Conservation (phyloP, 2,797 vertebrate genomes). For the Chiloscyllium punctatum region DNA sequence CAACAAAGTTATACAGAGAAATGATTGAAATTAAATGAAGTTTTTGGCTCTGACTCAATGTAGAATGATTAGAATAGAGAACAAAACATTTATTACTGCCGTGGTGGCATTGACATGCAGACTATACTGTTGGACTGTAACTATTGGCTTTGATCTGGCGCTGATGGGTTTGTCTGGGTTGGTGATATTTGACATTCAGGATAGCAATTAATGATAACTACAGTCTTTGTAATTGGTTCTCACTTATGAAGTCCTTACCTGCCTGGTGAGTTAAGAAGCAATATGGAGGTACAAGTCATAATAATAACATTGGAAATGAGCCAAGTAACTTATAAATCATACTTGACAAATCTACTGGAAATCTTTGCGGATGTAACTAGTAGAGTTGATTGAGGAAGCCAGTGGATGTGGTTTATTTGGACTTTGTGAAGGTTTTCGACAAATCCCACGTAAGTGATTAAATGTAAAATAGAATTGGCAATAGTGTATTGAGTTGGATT, state of each 20-base stretch:
- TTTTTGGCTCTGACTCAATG: background rate
- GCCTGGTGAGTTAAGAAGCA: background rate
- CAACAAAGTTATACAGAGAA: background rate
- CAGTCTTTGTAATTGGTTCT: background rate
- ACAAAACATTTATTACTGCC: background rate
- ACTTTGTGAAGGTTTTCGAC: no score
- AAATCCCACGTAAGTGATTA: no score
- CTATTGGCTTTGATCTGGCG: background rate
- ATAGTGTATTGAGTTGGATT: no score
- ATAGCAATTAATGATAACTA: background rate
- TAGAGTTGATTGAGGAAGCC: no score
- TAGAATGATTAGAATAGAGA: background rate
- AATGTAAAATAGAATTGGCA: no score
- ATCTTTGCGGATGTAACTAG: no score
- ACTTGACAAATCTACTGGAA: no score
- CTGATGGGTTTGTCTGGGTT: background rate
- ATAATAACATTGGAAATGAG: background rate
- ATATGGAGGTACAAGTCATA: background rate
- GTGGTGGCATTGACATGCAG: background rate
- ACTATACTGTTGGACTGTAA: no score
- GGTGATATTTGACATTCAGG: background rate
- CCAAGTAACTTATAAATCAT: no score
- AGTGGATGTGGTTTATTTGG: no score
- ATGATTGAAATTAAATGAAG: background rate
- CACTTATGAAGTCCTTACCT: background rate